Evolutionary conservation across 1,140 invertebrate genomes (phyloP).

Genomic region (Trialeurodes vaporariorum): DNA sequence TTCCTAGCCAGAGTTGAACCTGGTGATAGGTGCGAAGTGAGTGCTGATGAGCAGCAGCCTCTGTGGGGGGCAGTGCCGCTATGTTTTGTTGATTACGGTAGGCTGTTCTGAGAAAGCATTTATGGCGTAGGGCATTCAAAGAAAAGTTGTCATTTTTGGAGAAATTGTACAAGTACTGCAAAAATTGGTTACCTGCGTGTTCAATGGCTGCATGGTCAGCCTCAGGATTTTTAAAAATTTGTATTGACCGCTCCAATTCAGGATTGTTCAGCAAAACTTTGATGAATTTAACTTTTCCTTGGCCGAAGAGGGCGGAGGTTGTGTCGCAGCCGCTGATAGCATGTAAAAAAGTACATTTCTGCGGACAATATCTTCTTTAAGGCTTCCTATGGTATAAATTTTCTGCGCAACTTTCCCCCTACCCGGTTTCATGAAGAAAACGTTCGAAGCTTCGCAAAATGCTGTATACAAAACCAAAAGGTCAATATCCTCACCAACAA

Average conservation of each 20-base stretch:
- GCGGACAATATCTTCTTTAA: neutral
- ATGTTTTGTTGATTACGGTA: slow-evolving; percentile 7
- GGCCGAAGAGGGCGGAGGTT: slow-evolving; percentile 17
- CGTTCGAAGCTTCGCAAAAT: slow-evolving; percentile 3
- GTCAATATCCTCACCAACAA: slow-evolving; percentile 20
- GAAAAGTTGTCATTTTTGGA: neutral
- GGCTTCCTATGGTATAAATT: neutral
- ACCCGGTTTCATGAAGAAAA: slow-evolving; percentile 7
- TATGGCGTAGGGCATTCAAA: slow-evolving; percentile 7
- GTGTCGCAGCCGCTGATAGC: slow-evolving; percentile 19
- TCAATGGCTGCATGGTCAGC: slow-evolving; percentile 6
- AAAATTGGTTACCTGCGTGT: slow-evolving; percentile 2
- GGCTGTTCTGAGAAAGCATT: slow-evolving; percentile 4
- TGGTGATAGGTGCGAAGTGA: slow-evolving; percentile 9
- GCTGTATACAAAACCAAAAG: slow-evolving; percentile 17
- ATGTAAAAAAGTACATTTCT: slow-evolving; percentile 19
- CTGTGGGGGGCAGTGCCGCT: neutral
- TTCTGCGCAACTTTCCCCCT: slow-evolving; percentile 1
- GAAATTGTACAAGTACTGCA: slow-evolving; percentile 4
- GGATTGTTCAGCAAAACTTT: slow-evolving; percentile 10
- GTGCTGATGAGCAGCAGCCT: neutral
- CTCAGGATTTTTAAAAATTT: slow-evolving; percentile 4
- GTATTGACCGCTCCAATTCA: neutral
- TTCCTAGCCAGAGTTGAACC: slow-evolving; percentile 6
- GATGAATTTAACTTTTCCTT: slow-evolving; percentile 17